phyloP scores from a whole-genome alignment of 2,113 vertebrate genomes.

The Monopterus albus region DNA sequence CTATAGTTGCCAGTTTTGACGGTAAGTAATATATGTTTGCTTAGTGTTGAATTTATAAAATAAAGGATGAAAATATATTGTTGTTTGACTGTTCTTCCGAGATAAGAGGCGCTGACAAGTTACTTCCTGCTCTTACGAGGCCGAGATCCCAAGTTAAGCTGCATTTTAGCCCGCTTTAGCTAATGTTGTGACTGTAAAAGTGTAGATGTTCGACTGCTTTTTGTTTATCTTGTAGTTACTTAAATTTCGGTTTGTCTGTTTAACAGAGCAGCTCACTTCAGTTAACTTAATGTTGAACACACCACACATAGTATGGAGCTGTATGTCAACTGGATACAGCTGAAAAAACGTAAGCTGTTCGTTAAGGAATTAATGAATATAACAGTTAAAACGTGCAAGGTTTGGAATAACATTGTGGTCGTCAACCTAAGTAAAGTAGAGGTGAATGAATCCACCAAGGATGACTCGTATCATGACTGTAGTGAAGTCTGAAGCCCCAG shows the following conservation, averaged over 20 bases:
- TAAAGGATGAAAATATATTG: background rate
- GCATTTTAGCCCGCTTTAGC: conserved; percentile 40
- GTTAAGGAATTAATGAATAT: background rate
- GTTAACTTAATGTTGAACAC: background rate
- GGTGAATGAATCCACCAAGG: background rate
- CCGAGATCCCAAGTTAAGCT: conserved; percentile 69
- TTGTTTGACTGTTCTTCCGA: conserved; percentile 38
- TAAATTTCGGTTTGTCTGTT: background rate
- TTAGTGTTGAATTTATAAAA: background rate
- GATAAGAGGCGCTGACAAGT: conserved; percentile 65
- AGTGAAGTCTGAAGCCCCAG: background rate
- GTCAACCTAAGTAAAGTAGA: background rate
- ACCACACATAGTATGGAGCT: background rate
- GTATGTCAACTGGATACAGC: background rate
- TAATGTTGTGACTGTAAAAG: conserved; percentile 23
- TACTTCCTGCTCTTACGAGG: conserved; percentile 84
- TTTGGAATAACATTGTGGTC: background rate
- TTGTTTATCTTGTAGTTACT: background rate
- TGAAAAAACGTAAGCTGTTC: background rate
- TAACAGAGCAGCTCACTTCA: conserved; percentile 1
- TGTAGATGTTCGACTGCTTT: rapidly evolving
- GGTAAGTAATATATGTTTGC: conserved; percentile 51
- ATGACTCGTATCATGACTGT: conserved; percentile 17
- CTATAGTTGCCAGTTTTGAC: conserved; percentile 15
- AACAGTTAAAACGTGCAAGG: background rate